phyloP scores from a whole-genome alignment of 2,888 invertebrate genomes.

The Automeris io region DNA sequence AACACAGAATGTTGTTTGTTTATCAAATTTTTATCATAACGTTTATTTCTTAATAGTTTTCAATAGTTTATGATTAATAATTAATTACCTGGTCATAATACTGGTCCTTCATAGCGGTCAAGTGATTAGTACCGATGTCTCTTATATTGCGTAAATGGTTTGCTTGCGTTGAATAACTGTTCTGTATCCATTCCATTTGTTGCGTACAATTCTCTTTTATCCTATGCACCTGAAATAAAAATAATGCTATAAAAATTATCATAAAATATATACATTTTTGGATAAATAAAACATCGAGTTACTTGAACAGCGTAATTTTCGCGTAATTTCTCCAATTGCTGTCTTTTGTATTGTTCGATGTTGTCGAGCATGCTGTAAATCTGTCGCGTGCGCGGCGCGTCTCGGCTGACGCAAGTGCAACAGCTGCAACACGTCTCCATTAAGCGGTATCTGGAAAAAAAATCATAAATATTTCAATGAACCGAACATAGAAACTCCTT shows the following conservation, averaged over 20 bases:
- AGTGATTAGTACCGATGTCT: slow-evolving; percentile 93
- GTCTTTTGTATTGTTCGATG: slow-evolving; percentile 92
- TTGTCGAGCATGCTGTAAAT: slow-evolving; percentile 92
- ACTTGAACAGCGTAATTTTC: slow-evolving; percentile 96
- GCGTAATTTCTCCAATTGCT: slow-evolving; percentile 90
- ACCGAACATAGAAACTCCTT: not conserved
- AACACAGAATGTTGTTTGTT: no score
- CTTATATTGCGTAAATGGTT: slow-evolving; percentile 91
- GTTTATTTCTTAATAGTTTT: no score
- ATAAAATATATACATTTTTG: not conserved
- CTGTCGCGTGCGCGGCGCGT: slow-evolving; percentile 87
- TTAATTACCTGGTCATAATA: slow-evolving; percentile 89
- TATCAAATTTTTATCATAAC: no score
- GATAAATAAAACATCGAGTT: slow-evolving; percentile 14
- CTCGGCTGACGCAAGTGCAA: slow-evolving; percentile 82
- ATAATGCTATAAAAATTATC: slow-evolving; percentile 1
- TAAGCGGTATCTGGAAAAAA: slow-evolving; percentile 80
- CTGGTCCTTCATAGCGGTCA: slow-evolving; percentile 91
- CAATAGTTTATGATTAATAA: slow-evolving; percentile 6
- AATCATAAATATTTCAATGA: slow-evolving; percentile 4
- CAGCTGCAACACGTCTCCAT: slow-evolving; percentile 87
- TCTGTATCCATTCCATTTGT: slow-evolving; percentile 96
- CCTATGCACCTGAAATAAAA: slow-evolving; percentile 81
- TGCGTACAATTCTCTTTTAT: slow-evolving; percentile 96
- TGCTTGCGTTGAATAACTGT: slow-evolving; percentile 92